Evolutionary conservation across 2,797 vertebrate species (phyloP), one percentile per base, ranked within the genome.

Genomic region (Melopsittacus undulatus): DNA sequence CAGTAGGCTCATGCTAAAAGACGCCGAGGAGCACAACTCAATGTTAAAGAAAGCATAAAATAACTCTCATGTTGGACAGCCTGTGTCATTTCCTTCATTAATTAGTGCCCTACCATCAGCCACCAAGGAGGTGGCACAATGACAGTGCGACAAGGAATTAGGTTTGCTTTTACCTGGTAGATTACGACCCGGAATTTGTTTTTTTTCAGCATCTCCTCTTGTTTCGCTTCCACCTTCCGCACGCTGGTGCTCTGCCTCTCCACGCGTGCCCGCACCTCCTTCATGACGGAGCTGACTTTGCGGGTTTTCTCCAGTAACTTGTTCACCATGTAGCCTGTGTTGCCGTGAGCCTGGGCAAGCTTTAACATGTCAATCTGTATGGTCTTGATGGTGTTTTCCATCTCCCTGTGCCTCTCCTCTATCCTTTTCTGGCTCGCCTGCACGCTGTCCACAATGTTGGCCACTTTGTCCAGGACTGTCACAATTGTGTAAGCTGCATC

Each of bases 131-230:
- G 15, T 45, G 56, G 36, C 59, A 92, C 51, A 83, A 59, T 0
- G 4, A 74, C 21, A 77, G 48, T 2, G 18, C 52, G 43, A 45
- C 42, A 66, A 80, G 63, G 74, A 78, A 77, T 48, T 20, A 90
- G 61, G 21, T 16, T 40, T 13, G 24, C 1, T 19, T 88, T 97
- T 97, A 99, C 99, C 99, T 99, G 99, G 79, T 99, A 99, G 97
- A 99, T 99, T 57, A 99, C 99, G 15, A 99, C 99, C 3, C 99
- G 97, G 96, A 99, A 99, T 98, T 98, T 99, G 98, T 99, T 99
- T 95, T 99, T 99, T n/a, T 98, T 99, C 94, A 99, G 98, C 97
- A 99, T 99, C 97, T 99, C 99, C 45, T 99, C 98, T 96, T 99
- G 99, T 11, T 99, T 99, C 19, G 98, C 93, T 94, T 99, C 98